Base-by-base conservation (phyloP, 1,140 invertebrate genomes). In the Thaumatotibia leucotreta region DNA sequence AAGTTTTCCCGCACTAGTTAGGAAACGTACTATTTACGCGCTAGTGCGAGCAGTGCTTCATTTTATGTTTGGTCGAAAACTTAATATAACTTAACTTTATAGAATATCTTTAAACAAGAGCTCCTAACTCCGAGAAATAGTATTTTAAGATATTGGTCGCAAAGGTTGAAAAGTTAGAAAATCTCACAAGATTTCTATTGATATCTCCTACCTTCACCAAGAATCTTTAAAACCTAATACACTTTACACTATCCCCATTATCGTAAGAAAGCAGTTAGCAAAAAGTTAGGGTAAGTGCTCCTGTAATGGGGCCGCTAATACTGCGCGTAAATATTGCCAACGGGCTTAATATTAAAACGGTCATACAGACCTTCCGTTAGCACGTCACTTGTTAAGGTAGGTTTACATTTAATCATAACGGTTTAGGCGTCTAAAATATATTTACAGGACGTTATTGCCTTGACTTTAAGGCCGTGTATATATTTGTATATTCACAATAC, bases 301-400 rank as follows among this genome's bases (percentile, higher is more conserved):
- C 66, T 31, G 73, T 81, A 81, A 75, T 61, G 72, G 70, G 49
- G 61, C 61, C 72, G 65, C 73, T 86, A 84, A 84, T 82, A 83
- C 74, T 65, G 66, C 65, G 49, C 74, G 74, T 83, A 79, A 80
- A 81, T 79, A 83, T 78, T 63, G 69, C 61, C 68, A 77, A 74
- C 77, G 66, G 65, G 75, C 72, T 78, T 81, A 80, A 84, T 83
- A 84, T 80, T 83, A 79, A 80, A 80, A 79, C 73, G 70, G 70
- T 72, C 74, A 74, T 74, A 76, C 77, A 73, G 74, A 74, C 68
- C 72, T 73, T 67, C 71, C 69, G 64, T 79, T 77, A 77, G 73
- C 73, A 69, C 71, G 68, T 72, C 68, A 65, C 39, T 58, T 49
- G 9, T 69, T 64, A 67, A 39, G 33, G 1, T 17, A 3, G 22